Evolutionary conservation across 2,113 vertebrate species (phyloP).

Genomic region (Gopherus flavomarginatus): DNA sequence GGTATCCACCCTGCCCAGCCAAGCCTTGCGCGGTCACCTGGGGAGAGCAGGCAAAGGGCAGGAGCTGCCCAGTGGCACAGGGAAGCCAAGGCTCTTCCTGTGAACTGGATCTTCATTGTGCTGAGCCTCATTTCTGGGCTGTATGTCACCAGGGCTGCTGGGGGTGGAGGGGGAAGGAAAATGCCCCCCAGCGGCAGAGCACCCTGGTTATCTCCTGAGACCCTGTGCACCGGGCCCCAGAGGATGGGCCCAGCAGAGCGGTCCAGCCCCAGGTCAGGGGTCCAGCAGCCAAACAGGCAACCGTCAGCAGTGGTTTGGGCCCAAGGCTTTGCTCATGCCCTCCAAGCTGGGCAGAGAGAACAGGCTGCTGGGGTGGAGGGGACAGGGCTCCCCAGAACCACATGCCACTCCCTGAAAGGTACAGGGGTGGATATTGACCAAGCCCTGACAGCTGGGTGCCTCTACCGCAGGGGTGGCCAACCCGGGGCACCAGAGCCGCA

Average conservation of each 20-base stretch:
- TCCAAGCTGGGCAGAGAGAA: not conserved
- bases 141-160: not conserved
- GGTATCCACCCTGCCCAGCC: constrained; percentile 6
- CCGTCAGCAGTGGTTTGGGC: not conserved
- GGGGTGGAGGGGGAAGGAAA: not conserved
- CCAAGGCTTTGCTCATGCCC: too few relatives aligned
- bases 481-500: too few relatives aligned
- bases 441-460: not conserved
- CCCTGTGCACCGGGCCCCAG: not conserved
- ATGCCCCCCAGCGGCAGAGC: not conserved
- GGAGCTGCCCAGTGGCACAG: not conserved
- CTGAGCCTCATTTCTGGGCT: accelerated
- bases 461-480: too few relatives aligned
- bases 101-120: not conserved
- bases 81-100: not conserved
- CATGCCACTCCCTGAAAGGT: too few relatives aligned
- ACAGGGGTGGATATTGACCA: not conserved
- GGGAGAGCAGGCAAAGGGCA: not conserved
- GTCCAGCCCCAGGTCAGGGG: not conserved
- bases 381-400: not conserved
- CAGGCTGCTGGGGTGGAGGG: not conserved
- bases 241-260: not conserved
- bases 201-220: too few relatives aligned
- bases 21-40: not conserved
- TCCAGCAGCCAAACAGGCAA: not conserved